phyloP scores from a whole-genome alignment of 1,140 invertebrate genomes.

The Magallana angulata region DNA sequence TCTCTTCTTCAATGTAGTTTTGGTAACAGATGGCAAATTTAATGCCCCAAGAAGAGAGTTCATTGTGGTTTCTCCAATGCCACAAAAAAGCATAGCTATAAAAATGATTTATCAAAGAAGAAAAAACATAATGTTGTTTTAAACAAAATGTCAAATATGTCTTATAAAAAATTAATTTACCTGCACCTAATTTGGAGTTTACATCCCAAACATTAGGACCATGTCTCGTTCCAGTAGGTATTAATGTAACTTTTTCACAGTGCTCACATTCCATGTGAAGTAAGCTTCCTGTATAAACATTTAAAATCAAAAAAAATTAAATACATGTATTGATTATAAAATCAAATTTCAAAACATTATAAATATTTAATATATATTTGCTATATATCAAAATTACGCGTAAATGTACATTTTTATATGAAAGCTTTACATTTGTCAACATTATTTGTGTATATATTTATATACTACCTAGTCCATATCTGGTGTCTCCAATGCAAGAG shows the following conservation, averaged over 20 bases:
- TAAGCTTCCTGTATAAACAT: background rate
- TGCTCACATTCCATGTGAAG: background rate
- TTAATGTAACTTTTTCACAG: background rate
- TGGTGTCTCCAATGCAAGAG: slow-evolving; percentile 8
- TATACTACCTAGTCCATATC: slow-evolving; percentile 11
- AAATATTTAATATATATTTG: too few species aligned
- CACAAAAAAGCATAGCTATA: background rate
- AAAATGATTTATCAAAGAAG: too few species aligned
- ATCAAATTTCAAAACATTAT: too few species aligned
- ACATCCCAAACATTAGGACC: background rate
- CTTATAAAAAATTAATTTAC: background rate
- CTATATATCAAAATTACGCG: too few species aligned
- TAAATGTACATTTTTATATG: too few species aligned
- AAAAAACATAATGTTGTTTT: too few species aligned
- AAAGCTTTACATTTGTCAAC: too few species aligned
- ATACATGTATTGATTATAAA: too few species aligned
- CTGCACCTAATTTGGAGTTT: background rate
- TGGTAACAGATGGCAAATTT: background rate
- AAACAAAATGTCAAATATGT: too few species aligned
- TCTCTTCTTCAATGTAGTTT: background rate
- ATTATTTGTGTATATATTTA: background rate
- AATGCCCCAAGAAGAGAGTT: background rate
- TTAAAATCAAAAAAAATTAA: too few species aligned
- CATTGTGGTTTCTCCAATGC: background rate
- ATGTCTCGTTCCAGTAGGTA: background rate